A percentile compares a stretch with the other conserved stretches of the same genome.
These are phyloP conservation scores for Otolemur garnettii DNA, from an alignment of 2,113 vertebrate species.

Conservation along the genomic window DNA sequence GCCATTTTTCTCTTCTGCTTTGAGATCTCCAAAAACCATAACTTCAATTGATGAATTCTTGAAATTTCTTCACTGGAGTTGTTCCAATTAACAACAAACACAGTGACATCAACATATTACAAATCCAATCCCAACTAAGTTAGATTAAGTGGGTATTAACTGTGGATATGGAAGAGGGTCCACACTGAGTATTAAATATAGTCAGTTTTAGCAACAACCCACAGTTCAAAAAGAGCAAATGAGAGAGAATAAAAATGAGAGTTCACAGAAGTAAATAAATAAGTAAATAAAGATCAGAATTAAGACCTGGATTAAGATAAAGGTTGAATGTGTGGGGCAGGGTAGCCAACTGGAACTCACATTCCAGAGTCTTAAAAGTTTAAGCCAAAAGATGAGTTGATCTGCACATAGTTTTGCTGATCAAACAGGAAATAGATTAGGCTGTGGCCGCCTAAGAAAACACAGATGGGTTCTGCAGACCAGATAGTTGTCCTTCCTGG, in stretches of 20 bases:
- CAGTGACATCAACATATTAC: neutral
- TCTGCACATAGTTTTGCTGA: neutral
- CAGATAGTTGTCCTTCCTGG: neutral
- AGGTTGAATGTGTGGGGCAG: neutral
- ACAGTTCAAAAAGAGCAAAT: neutral
- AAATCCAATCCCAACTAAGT: conserved; percentile 19
- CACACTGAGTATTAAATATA: neutral
- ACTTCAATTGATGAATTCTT: conserved; percentile 33
- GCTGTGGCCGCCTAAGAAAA: neutral
- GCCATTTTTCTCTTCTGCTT: conserved; percentile 14
- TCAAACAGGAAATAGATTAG: neutral
- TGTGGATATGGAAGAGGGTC: neutral
- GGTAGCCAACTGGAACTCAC: neutral
- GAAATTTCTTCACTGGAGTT: conserved; percentile 1
- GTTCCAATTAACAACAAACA: conserved; percentile 1
- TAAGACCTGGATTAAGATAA: neutral
- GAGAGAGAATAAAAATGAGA: conserved; percentile 24
- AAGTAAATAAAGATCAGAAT: neutral
- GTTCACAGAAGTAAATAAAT: neutral
- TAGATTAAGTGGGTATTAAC: conserved; percentile 7
- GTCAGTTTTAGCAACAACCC: neutral
- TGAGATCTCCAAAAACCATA: conserved; percentile 11
- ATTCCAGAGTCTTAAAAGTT: neutral
- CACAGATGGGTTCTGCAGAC: neutral
- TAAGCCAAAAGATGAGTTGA: neutral